These are phyloP conservation scores for Alentia gelatinosa DNA, from an alignment of 2,888 invertebrate species.

Conservation along the genomic window DNA sequence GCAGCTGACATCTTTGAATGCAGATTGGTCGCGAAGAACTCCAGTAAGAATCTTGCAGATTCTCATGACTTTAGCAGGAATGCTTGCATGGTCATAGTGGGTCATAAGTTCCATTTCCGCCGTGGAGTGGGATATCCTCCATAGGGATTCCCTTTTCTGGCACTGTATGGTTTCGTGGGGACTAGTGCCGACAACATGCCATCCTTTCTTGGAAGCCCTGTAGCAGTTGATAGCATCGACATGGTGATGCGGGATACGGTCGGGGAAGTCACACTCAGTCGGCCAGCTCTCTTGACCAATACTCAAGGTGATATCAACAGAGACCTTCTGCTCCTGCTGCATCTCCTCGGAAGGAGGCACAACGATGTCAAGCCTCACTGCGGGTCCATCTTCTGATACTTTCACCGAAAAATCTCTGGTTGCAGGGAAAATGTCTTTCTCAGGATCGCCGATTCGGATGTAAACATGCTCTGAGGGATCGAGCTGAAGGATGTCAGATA, in stretches of 20 bases:
- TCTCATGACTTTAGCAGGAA: conserved; percentile 18
- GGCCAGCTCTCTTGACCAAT: neutral
- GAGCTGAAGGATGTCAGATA: neutral
- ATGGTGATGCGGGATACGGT: neutral
- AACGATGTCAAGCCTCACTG: neutral
- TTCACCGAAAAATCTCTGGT: neutral
- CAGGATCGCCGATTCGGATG: neutral
- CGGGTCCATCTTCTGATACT: conserved; percentile 9
- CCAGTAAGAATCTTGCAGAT: neutral
- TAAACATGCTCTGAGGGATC: neutral
- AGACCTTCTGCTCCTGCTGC: neutral
- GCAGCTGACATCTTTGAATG: neutral
- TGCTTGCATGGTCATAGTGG: neutral
- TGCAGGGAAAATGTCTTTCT: neutral
- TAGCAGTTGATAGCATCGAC: neutral
- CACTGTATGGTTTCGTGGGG: neutral
- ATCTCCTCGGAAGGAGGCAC: neutral
- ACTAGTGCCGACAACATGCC: neutral
- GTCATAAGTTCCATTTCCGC: conserved; percentile 27
- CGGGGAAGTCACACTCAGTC: neutral
- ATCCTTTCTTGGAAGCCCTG: neutral
- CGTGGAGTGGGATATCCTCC: neutral
- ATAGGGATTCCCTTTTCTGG: neutral
- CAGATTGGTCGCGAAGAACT: neutral
- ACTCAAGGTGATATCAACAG: neutral